Base-by-base conservation (phyloP, 2,113 vertebrate species). In the Parus major region DNA sequence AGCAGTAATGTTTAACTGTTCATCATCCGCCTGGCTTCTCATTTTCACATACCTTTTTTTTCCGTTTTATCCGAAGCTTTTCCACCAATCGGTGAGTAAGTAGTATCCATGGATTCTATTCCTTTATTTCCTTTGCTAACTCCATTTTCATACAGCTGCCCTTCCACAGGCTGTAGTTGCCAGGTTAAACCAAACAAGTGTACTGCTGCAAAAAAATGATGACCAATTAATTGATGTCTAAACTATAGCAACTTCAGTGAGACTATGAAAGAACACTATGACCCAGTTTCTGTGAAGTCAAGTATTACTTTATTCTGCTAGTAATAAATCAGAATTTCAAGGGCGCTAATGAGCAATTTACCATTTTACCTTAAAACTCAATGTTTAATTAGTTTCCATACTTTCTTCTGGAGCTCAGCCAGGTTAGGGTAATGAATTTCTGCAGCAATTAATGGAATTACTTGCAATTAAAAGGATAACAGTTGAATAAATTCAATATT, bases 101-200 rank as follows among this genome's bases (percentile, higher is more conserved):
- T 99, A 79, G 98, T 98, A 44, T 98, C 98, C 89, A 97, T 86
- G 91, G 97, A 97, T 80, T 99, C 98, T 25, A 98, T 97, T 93
- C 98, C 98, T 97, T 98, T 98, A 95, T 98, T 99, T 84, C 98
- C 98, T 73, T 99, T 99, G 97, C 99, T 99, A 96, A 99, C 97
- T 93, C 99, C 99, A 42, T 99, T 99, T 97, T 99, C 99, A 94
- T 99, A 99, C 79, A 99, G 98, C 96, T 99, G 98, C 92, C 98
- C 98, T 97, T 99, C 99, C 63, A 99, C 98, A 70, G 99, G 99
- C 94, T 99, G 99, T 78, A 99, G 98, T 80, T 99, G 99, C 99
- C 99, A 99, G 93, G 99, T 99, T 98, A 99, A 98, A 97, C 99
- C 99, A 96, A 99, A 99, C 98, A 99, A 98, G 98, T 99, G 99